These are phyloP conservation scores for Buphagus erythrorhynchus DNA, from an alignment of 2,797 vertebrate genomes.

Conservation along the genomic window DNA sequence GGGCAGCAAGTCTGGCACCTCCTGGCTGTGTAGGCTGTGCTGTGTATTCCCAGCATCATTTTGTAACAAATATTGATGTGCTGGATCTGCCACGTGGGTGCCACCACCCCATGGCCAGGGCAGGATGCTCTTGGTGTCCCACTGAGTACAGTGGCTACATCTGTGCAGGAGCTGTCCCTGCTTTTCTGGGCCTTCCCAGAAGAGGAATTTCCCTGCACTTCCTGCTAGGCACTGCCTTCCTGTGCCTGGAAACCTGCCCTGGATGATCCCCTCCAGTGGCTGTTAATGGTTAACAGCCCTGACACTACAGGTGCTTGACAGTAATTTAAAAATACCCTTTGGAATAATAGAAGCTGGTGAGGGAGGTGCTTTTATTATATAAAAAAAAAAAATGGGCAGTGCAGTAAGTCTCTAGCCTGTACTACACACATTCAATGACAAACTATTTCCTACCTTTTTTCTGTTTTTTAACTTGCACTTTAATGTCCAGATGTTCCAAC, in stretches of 20 bases:
- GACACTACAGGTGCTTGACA: background rate
- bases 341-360: background rate
- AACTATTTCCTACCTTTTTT: background rate
- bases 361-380: background rate
- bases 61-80: background rate
- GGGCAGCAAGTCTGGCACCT: background rate
- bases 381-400: accelerated
- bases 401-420: background rate
- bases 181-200: background rate
- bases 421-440: background rate
- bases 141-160: accelerated
- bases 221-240: background rate
- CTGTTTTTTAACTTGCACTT: background rate
- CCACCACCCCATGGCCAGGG: background rate
- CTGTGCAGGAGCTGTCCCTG: accelerated
- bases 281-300: background rate
- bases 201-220: background rate
- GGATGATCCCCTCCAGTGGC: background rate
- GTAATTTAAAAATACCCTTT: background rate
- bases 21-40: background rate
- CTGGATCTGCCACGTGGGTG: background rate
- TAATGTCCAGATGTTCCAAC: background rate
- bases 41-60: background rate
- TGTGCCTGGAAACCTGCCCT: background rate
- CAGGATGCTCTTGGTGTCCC: background rate